A percentile compares a stretch with the other conserved stretches of the same genome.
Evolutionary conservation across 2,888 invertebrate genomes (phyloP).

Genomic region (Erpobdella octoculata): DNA sequence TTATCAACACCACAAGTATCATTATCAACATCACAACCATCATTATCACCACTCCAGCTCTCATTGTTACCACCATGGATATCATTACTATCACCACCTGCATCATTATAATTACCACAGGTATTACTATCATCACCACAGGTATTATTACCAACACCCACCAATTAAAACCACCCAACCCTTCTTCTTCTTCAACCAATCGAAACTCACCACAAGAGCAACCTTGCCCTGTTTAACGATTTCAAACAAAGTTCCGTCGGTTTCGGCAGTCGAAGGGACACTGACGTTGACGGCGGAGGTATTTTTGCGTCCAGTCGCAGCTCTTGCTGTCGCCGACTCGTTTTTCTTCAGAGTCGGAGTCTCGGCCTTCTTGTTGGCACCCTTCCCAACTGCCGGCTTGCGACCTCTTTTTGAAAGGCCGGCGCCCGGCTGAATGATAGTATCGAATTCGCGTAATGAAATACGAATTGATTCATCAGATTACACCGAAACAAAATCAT

Average conservation of each 20-base stretch:
- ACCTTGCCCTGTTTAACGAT: constrained; percentile 47
- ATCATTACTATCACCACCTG: too few relatives aligned
- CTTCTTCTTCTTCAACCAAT: constrained; percentile 3
- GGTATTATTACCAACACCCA: too few relatives aligned
- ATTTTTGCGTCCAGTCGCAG: not conserved
- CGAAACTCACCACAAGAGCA: constrained; percentile 44
- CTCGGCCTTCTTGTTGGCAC: not conserved
- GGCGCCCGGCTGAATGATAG: not conserved
- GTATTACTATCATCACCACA: too few relatives aligned
- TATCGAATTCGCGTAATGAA: too few relatives aligned
- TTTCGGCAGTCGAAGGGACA: constrained; percentile 26
- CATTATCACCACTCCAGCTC: too few relatives aligned
- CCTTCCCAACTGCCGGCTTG: constrained; percentile 4
- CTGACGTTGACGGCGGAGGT: not conserved
- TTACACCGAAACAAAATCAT: too few relatives aligned
- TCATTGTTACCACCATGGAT: too few relatives aligned
- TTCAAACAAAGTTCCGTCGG: constrained; percentile 48
- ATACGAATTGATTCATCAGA: too few relatives aligned
- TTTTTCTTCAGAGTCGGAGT: not conserved
- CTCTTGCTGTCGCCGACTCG: not conserved
- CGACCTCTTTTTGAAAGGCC: constrained; percentile 5
- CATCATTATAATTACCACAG: too few relatives aligned
- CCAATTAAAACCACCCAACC: too few relatives aligned
- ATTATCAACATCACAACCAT: too few relatives aligned
- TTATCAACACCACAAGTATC: too few relatives aligned